Base-by-base conservation (phyloP, 30 jellyfish, hydroid and myxozoan species). In the Sanderia malayensis region DNA sequence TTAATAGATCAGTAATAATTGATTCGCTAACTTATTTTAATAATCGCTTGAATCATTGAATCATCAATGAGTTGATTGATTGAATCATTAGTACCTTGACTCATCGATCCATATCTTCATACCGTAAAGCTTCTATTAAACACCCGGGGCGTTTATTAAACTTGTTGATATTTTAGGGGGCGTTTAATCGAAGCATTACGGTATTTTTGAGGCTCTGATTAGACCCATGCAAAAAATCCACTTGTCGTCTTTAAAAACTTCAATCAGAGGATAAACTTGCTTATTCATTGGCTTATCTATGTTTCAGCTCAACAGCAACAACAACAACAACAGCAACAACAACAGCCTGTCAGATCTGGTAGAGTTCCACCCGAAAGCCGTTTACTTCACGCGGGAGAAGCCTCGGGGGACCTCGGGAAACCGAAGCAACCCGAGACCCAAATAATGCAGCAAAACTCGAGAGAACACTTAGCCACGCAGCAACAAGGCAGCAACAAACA, bases 321-420 rank as follows among this genome's bases (percentile, higher is more conserved):
- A 8, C 88, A 34, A 2, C 47, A n/a, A n/a, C n/a, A n/a, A n/a
- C n/a, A n/a, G n/a, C n/a, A n/a, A 62, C 70, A 20, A 28, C 23
- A 33, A 8, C 88, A 34, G 2, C 47, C 88, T 17, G 88, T 74
- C 10, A 62, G 72, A 46, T 67, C 88, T 8, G 88, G 88, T 17
- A 62, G 80, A 46, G 73, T 76, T 2, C 88, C 88, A 0, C 80
- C 80, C 0, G 88, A 64, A 47, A 76, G 88, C 62, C 68, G 88
- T 30, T 33, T 76, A 28, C 74, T 76, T 2, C 88, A 76, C 63
- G 18, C 34, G 57, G n/a, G n/a, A n/a, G n/a, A n/a, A n/a, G n/a
- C n/a, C n/a, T 4, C 52, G 13, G 10, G 13, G 52, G 52, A 13
- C 6, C 13, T 37, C 52, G 13, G 13, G 10, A 6, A 37, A 13